These are phyloP conservation scores for Odontophorus gujanensis DNA, from an alignment of 2,113 vertebrate species.

Conservation along the genomic window DNA sequence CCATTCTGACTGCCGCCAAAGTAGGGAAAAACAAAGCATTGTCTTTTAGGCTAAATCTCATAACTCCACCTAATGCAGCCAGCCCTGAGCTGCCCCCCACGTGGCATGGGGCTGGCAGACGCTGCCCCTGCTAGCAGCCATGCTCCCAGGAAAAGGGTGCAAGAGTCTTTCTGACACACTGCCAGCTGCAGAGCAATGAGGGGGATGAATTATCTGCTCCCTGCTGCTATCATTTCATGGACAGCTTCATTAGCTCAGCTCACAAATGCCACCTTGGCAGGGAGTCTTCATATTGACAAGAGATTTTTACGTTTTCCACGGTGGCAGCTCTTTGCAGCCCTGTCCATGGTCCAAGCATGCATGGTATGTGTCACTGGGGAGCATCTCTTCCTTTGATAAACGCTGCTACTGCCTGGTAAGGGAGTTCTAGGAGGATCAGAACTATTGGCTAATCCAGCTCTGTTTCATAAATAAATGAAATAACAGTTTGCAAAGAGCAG, in stretches of 20 bases:
- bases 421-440: not conserved
- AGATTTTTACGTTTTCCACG: not conserved
- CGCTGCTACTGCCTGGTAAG: not conserved
- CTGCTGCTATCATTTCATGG: not conserved
- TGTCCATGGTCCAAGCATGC: fast-evolving
- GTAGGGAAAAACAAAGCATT: not conserved
- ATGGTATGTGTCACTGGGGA: fast-evolving
- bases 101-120: too few relatives aligned
- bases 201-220: not conserved
- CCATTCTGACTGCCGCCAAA: not conserved
- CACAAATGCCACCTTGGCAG: not conserved
- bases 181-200: not conserved
- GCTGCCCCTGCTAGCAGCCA: not conserved
- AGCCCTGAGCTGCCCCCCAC: too few relatives aligned
- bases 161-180: not conserved
- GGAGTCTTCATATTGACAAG: not conserved
- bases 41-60: not conserved
- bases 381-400: not conserved
- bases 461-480: not conserved
- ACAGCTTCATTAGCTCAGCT: conserved; percentile 12
- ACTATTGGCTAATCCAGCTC: not conserved
- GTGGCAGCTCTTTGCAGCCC: not conserved
- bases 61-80: not conserved
- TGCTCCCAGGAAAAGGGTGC: not conserved
- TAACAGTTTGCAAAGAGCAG: not conserved